phyloP scores from a whole-genome alignment of 2,888 invertebrate genomes.

The Zaprionus obscuricornis region DNA sequence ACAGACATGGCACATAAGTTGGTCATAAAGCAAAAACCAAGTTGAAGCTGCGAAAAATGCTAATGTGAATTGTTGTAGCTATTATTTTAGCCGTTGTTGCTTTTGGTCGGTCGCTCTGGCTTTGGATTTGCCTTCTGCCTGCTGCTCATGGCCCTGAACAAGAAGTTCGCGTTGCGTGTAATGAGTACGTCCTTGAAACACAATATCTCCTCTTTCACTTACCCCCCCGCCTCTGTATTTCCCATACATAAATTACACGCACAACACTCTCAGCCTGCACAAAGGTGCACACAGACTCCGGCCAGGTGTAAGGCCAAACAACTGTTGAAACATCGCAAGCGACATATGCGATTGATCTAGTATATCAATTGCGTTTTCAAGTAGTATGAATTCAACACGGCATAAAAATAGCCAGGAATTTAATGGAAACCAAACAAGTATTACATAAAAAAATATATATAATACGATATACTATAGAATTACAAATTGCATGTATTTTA shows the following conservation, averaged over 20 bases:
- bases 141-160: slow-evolving; percentile 27
- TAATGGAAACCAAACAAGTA: too few relatives aligned
- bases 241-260: slow-evolving; percentile 71
- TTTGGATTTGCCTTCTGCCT: slow-evolving; percentile 28
- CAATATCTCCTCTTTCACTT: too few relatives aligned
- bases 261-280: slow-evolving; percentile 1
- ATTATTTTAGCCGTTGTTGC: slow-evolving; percentile 8
- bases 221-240: too few relatives aligned
- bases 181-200: slow-evolving; percentile 76
- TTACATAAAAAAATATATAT: too few relatives aligned
- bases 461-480: too few relatives aligned
- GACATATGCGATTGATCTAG: too few relatives aligned
- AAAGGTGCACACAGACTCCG: too few relatives aligned
- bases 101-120: slow-evolving; percentile 11
- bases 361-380: slow-evolving; percentile 36
- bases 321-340: slow-evolving; percentile 28
- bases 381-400: too few relatives aligned
- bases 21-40: slow-evolving; percentile 60
- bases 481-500: too few relatives aligned
- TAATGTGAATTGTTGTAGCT: slow-evolving; percentile 37
- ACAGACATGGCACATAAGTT: slow-evolving; percentile 42
- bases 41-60: slow-evolving; percentile 56
- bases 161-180: slow-evolving; percentile 66
- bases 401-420: too few relatives aligned
- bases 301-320: slow-evolving; percentile 44